Evolutionary conservation across 2,888 invertebrate genomes (phyloP), one percentile per base, ranked within the genome.

Genomic region (Keiferia lycopersicella): DNA sequence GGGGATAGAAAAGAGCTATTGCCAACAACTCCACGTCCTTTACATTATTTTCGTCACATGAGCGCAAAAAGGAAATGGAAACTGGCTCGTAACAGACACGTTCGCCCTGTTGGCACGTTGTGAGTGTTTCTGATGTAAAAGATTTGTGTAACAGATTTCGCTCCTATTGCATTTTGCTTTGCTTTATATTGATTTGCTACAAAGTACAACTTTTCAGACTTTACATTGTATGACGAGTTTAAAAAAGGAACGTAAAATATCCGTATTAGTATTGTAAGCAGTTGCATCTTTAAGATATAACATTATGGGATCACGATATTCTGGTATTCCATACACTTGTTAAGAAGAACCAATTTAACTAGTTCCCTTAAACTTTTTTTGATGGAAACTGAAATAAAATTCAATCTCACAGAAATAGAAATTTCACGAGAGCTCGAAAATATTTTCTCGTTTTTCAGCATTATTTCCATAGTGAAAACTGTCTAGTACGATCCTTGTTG

Each of bases 121-220:
- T 45, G 30, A 48, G 16, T 30, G 45, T 45, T 48, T 61, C 48
- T 61, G 30, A 48, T 48, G 57, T 45, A 20, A 48, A 61, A 45
- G 45, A 48, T 61, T 45, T 48, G 57, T 57, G 30, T 57, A 20
- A 53, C 51, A 53, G 51, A 53, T 53, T 53, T 53, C 51, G 22
- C 6, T 53, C 7, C 12, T 26, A 53, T 53, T 53, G 51, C 51
- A 53, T 53, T n/a, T 45, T n/a, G n/a, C 45, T n/a, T 45, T 12
- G 51, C 51, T 26, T 53, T 53, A 6, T 22, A 53, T 53, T 53
- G 51, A 53, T 53, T 53, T 53, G 51, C 22, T 53, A 22, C 51
- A 53, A 53, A 22, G 51, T 53, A 53, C 18, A 18, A 20, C 51
- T 1, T 22, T 26, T 53, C 51, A 53, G 14, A 20, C 11, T 53